Evolutionary conservation across 2,888 invertebrate genomes (phyloP).

Genomic region (Ectropis crepuscularia): DNA sequence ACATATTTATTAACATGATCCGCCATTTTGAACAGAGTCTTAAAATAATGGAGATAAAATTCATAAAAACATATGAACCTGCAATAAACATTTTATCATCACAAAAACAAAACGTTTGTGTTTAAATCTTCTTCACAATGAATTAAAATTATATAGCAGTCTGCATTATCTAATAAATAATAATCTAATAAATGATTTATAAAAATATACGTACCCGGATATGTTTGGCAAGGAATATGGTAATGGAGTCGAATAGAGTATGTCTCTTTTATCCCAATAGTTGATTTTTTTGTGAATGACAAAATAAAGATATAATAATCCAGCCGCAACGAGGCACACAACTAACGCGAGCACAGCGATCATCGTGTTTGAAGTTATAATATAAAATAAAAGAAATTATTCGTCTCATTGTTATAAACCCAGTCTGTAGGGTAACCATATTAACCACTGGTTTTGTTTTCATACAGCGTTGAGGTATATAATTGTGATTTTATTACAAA

Average conservation of each 20-base stretch:
- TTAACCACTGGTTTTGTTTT: too few species aligned
- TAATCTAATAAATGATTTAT: neutral
- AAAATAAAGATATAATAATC: slow-evolving; percentile 41
- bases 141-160: neutral
- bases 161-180: neutral
- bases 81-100: too few species aligned
- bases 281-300: slow-evolving; percentile 36
- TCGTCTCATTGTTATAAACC: slow-evolving; percentile 33
- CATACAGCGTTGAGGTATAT: too few species aligned
- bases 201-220: slow-evolving; percentile 34
- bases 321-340: slow-evolving; percentile 35
- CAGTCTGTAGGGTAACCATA: slow-evolving; percentile 29
- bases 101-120: too few species aligned
- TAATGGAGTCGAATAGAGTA: slow-evolving; percentile 37
- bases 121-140: too few species aligned
- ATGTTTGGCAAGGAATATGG: slow-evolving; percentile 36
- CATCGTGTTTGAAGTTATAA: slow-evolving; percentile 33
- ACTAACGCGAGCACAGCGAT: slow-evolving; percentile 41
- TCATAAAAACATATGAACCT: too few species aligned
- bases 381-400: slow-evolving; percentile 25
- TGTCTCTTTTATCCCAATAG: slow-evolving; percentile 34
- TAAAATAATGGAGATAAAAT: too few species aligned
- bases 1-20: too few species aligned
- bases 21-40: too few species aligned
- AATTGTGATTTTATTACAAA: too few species aligned